phyloP scores from a whole-genome alignment of 2,113 vertebrate genomes.

The Archocentrus centrarchus region DNA sequence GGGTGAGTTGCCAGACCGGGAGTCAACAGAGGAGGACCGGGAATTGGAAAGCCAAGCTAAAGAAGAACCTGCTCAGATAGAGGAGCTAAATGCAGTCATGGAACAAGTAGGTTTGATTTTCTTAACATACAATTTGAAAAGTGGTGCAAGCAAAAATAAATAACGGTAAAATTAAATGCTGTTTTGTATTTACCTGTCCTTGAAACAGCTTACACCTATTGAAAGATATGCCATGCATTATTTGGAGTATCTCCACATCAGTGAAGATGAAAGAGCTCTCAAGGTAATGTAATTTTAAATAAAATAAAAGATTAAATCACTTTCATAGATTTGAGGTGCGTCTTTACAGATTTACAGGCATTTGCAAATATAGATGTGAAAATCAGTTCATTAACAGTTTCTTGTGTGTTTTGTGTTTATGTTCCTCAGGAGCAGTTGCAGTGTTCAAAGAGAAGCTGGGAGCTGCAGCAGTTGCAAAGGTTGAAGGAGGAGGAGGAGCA shows the following conservation, averaged over 20 bases:
- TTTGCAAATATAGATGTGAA: not conserved
- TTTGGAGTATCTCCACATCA: constrained; percentile 87
- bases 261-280: constrained; percentile 73
- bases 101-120: constrained; percentile 83
- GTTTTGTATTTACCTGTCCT: not conserved
- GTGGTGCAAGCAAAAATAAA: not conserved
- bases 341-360: not conserved
- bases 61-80: constrained; percentile 84
- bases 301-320: not conserved
- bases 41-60: constrained; percentile 61
- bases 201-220: constrained; percentile 90
- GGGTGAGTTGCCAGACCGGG: constrained; percentile 51
- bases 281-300: constrained; percentile 63
- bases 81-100: constrained; percentile 89
- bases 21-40: constrained; percentile 59
- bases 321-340: not conserved
- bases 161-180: not conserved
- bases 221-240: constrained; percentile 94
- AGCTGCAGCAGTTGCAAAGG: constrained; percentile 85
- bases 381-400: not conserved
- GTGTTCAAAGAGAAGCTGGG: constrained; percentile 87
- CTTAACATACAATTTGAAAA: not conserved
- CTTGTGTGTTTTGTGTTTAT: not conserved
- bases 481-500: constrained; percentile 85
- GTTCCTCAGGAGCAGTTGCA: constrained; percentile 80